phyloP scores from a whole-genome alignment of 1,140 invertebrate species.

The Phymastichus coffea region DNA sequence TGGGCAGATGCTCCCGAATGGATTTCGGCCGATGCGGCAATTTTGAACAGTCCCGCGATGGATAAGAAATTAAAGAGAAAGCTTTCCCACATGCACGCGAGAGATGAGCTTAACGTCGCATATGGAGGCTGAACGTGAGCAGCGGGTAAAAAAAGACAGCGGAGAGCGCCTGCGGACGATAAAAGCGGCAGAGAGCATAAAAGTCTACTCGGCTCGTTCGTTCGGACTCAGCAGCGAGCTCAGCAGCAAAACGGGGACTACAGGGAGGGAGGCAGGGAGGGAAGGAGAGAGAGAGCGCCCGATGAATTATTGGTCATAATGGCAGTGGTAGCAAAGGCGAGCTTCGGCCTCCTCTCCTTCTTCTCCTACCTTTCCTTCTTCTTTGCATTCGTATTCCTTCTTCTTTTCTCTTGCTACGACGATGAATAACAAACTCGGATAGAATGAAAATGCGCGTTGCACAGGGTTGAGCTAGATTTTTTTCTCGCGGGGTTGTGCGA shows the following conservation, averaged over 20 bases:
- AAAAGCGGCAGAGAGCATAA: neutral
- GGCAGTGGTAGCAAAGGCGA: constrained; percentile 48
- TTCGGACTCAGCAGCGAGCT: too few species aligned
- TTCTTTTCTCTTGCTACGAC: neutral
- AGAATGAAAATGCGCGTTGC: neutral
- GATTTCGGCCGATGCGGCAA: neutral
- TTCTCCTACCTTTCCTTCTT: constrained; percentile 8
- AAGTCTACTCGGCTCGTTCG: too few species aligned
- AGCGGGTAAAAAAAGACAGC: too few species aligned
- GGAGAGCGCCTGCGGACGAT: neutral
- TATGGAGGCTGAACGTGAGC: too few species aligned
- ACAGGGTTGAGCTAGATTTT: neutral
- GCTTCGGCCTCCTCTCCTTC: constrained; percentile 35
- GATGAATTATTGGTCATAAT: constrained; percentile 56
- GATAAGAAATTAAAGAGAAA: neutral
- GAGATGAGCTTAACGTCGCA: too few species aligned
- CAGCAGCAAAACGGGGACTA: too few species aligned
- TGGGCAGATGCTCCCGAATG: too few species aligned
- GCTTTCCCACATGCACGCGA: neutral
- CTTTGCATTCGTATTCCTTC: constrained; percentile 27
- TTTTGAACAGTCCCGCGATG: neutral
- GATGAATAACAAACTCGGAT: neutral
- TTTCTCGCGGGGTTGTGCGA: too few species aligned
- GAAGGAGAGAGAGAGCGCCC: constrained; percentile 15
- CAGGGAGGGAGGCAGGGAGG: neutral